Evolutionary conservation across 2,888 invertebrate species (phyloP), one percentile per base, ranked within the genome.

Genomic region (Branchinecta sandiegonensis): DNA sequence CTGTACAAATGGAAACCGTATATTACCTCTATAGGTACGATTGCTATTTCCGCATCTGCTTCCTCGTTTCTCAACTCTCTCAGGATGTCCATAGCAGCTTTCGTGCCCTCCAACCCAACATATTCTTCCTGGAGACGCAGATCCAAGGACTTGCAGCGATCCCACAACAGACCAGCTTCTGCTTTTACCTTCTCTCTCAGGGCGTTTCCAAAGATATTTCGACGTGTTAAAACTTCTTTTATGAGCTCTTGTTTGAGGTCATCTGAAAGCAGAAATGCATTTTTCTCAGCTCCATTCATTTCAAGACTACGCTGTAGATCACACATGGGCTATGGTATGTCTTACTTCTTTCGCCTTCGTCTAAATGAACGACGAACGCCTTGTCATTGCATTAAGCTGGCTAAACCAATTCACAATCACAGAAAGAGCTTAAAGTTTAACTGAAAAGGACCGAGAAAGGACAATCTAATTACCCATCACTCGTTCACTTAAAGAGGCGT

Each of bases 31-130:
- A 95, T 91, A 0, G 95, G 94, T 75, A 90, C 90, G 70, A 96
- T 94, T 75, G 85, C 86, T 66, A 94, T 80, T 76, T 96, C 95
- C 88, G 95, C 92, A 74, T 94, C 92, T 17, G 95, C 93, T 79
- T 96, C 95, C 76, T 92, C 90, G 73, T 94, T 94, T 8, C 95
- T 82, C 68, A 94, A 92, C 78, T 94, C 94, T 76, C 90, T 88
- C 70, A 96, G 79, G 0, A 90, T 92, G 71, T 94, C 92, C 92
- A 96, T 95, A 65, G 94, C 87, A 75, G 90, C 85, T 68, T 94
- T 83, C 0, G 95, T 94, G 75, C 96, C 95, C 76, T 96, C 95
- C 71, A 96, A 81, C 77, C 95, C 94, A 67, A 91, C 83, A 72
- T 94, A 90, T 13, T 90, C 90, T 67, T 92, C 83, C 74, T 90